Conservation (phyloP, 2,797 vertebrate genomes). For the Chanos chanos region DNA sequence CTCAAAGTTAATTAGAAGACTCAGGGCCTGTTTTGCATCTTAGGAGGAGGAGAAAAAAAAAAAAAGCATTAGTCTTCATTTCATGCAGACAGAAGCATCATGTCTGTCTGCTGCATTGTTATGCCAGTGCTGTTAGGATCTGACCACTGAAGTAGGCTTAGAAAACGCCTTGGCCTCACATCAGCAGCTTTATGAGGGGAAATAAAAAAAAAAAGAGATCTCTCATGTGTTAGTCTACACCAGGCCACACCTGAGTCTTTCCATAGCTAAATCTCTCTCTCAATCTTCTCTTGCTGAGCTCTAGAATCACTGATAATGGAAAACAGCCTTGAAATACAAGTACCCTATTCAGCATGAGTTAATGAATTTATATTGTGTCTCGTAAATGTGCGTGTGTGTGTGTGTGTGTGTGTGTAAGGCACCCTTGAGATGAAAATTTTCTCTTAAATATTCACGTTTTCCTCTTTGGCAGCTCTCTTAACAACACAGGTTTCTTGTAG, state of each 20-base stretch:
- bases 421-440: conserved; percentile 37
- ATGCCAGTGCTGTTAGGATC: not conserved
- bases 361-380: conserved; percentile 20
- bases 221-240: not conserved
- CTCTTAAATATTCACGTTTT: conserved; percentile 39
- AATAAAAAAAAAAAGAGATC: conserved; percentile 26
- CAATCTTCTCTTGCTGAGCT: not conserved
- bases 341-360: conserved; percentile 19
- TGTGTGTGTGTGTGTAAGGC: not conserved
- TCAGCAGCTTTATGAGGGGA: conserved; percentile 16
- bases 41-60: not conserved
- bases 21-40: not conserved
- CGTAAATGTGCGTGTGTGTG: not conserved
- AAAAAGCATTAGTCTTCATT: conserved; percentile 17
- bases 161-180: not conserved
- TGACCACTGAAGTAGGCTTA: no score
- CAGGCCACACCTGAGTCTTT: conserved; percentile 15
- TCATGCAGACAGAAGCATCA: not conserved
- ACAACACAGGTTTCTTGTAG: conserved; percentile 1
- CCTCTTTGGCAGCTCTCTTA: conserved; percentile 8
- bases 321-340: conserved; percentile 37
- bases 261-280: conserved; percentile 13
- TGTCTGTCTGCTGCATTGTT: conserved; percentile 13
- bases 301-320: conserved; percentile 6
- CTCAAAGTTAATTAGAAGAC: conserved; percentile 10